phyloP scores from a whole-genome alignment of 2,797 vertebrate genomes.

The Antennarius maculatus region DNA sequence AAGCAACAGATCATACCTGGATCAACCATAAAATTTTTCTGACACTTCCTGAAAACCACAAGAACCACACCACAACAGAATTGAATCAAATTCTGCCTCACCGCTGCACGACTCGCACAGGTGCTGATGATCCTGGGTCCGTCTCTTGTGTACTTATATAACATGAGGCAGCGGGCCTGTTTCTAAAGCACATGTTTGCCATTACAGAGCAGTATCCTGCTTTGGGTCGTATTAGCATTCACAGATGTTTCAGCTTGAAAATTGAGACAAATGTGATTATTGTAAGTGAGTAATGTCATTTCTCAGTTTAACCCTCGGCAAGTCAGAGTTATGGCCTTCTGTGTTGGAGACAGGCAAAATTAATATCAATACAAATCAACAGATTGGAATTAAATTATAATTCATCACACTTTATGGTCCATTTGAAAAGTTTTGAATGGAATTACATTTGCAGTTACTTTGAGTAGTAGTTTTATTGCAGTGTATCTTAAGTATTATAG shows the following conservation, averaged over 20 bases:
- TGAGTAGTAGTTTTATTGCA: not conserved
- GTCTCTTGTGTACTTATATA: constrained; percentile 8
- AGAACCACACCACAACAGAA: too few relatives aligned
- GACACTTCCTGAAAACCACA: too few relatives aligned
- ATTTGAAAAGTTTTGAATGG: constrained; percentile 9
- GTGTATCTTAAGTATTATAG: too few relatives aligned
- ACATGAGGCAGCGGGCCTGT: constrained; percentile 11
- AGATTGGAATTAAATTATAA: too few relatives aligned
- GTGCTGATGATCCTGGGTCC: constrained; percentile 17
- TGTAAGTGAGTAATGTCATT: constrained; percentile 29
- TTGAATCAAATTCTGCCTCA: too few relatives aligned
- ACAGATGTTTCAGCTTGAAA: constrained; percentile 43
- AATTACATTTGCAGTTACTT: not conserved
- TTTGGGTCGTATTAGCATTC: constrained; percentile 36
- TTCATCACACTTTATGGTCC: not conserved
- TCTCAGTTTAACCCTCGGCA: constrained; percentile 7
- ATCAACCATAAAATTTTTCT: too few relatives aligned
- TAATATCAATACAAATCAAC: too few relatives aligned
- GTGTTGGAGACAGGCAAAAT: not conserved
- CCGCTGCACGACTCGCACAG: not conserved
- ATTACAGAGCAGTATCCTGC: constrained; percentile 26
- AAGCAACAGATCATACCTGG: too few relatives aligned
- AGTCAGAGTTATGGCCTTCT: constrained; percentile 5
- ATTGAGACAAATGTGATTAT: constrained; percentile 34
- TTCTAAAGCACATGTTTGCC: constrained; percentile 29